phyloP scores from a whole-genome alignment of 2,113 vertebrate species.

The Choloepus hoffmanni region DNA sequence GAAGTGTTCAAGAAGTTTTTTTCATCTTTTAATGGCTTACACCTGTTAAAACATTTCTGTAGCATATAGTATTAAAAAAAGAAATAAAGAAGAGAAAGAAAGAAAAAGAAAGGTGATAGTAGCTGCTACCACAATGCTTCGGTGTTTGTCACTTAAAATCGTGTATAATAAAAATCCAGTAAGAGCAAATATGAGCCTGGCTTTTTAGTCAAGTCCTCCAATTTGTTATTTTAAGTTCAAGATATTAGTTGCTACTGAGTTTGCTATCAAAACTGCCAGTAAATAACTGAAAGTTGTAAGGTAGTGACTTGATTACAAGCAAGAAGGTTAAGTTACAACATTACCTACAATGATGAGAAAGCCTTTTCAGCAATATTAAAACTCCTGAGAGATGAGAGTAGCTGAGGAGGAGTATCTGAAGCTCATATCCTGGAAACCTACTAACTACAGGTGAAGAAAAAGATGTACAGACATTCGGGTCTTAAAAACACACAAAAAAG shows the following conservation, averaged over 20 bases:
- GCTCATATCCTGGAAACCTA: neutral
- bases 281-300: too few relatives aligned
- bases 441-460: neutral
- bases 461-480: neutral
- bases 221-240: too few relatives aligned
- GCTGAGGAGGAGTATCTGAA: neutral
- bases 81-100: neutral
- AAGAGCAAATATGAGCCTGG: neutral
- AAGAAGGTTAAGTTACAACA: too few relatives aligned
- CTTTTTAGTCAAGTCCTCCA: too few relatives aligned
- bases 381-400: neutral
- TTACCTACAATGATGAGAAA: neutral
- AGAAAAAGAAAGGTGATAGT: neutral
- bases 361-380: neutral
- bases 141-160: neutral
- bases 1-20: neutral
- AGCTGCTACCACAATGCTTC: neutral
- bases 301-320: too few relatives aligned
- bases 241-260: too few relatives aligned
- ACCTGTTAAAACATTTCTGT: neutral
- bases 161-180: neutral
- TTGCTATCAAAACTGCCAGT: too few relatives aligned
- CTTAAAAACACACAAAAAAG: neutral
- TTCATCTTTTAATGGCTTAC: neutral
- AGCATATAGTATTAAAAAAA: neutral